Conservation (phyloP, 1,140 invertebrate genomes). For the Melipona quadrifasciata region DNA sequence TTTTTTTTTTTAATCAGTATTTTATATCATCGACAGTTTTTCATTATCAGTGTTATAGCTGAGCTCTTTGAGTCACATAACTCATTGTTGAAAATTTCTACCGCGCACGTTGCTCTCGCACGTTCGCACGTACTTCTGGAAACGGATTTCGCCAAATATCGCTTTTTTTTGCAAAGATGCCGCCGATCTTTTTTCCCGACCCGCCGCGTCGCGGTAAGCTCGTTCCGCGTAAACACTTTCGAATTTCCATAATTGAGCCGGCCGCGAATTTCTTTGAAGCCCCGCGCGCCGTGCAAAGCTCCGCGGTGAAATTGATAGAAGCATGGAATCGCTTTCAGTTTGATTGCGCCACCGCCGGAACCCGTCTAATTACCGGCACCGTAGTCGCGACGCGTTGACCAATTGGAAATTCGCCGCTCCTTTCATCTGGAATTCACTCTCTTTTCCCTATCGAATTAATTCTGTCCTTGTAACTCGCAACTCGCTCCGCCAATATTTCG, state of each 20-base stretch:
- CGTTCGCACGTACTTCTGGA: too few relatives aligned
- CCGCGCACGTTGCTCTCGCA: too few relatives aligned
- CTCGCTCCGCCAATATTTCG: background rate
- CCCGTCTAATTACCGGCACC: slow-evolving; percentile 6
- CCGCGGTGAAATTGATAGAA: background rate
- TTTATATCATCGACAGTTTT: too few relatives aligned
- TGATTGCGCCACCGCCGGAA: background rate
- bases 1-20: too few relatives aligned
- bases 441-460: background rate
- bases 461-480: background rate
- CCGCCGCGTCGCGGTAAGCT: background rate
- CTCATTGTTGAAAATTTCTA: too few relatives aligned
- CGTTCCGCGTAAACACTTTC: background rate
- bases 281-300: background rate
- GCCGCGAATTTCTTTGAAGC: background rate
- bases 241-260: slow-evolving; percentile 14
- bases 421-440: background rate
- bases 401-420: background rate
- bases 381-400: background rate
- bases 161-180: too few relatives aligned
- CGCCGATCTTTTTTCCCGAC: too few relatives aligned
- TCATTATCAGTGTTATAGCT: too few relatives aligned
- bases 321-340: slow-evolving; percentile 16
- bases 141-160: too few relatives aligned
- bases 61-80: too few relatives aligned